These are phyloP conservation scores for Cyprinodon diabolis DNA, from an alignment of 2,797 vertebrate species.

Conservation along the genomic window DNA sequence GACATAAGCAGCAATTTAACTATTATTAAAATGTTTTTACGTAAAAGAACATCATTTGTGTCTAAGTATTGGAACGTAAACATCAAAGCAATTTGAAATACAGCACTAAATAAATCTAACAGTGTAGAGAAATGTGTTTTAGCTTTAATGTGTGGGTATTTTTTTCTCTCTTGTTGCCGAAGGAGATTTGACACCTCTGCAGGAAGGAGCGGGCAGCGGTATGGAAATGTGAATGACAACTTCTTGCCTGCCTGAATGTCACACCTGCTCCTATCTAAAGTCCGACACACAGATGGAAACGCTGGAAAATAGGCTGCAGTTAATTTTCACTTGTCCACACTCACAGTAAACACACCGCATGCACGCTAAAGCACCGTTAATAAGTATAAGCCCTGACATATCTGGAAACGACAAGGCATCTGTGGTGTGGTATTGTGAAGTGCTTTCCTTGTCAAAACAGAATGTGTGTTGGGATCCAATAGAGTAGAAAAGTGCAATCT, in stretches of 20 bases:
- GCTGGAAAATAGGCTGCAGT: slow-evolving; percentile 19
- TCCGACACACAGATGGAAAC: slow-evolving; percentile 16
- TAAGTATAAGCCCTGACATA: slow-evolving; percentile 42
- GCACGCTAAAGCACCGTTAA: slow-evolving; percentile 28
- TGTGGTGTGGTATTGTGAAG: slow-evolving; percentile 51
- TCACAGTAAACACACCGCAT: slow-evolving; percentile 26
- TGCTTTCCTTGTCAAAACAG: slow-evolving; percentile 65
- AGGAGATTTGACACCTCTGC: slow-evolving; percentile 34
- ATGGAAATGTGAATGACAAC: slow-evolving; percentile 46
- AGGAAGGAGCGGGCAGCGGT: slow-evolving; percentile 22
- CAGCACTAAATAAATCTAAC: background rate
- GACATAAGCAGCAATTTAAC: background rate
- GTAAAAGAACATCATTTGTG: too few relatives aligned
- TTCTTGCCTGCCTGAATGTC: slow-evolving; percentile 43
- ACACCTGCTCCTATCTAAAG: slow-evolving; percentile 43
- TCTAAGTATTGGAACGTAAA: too few relatives aligned
- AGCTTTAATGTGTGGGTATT: background rate
- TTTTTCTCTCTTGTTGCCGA: background rate
- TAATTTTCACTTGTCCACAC: slow-evolving; percentile 62
- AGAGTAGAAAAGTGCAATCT: slow-evolving; percentile 77
- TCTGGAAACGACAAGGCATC: slow-evolving; percentile 53
- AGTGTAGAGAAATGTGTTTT: slow-evolving; percentile 4
- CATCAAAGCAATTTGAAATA: too few relatives aligned
- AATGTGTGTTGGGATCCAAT: slow-evolving; percentile 60
- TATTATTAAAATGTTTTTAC: background rate